These are phyloP conservation scores for Drosophila nasuta DNA, from an alignment of 1,140 invertebrate genomes.

Conservation along the genomic window DNA sequence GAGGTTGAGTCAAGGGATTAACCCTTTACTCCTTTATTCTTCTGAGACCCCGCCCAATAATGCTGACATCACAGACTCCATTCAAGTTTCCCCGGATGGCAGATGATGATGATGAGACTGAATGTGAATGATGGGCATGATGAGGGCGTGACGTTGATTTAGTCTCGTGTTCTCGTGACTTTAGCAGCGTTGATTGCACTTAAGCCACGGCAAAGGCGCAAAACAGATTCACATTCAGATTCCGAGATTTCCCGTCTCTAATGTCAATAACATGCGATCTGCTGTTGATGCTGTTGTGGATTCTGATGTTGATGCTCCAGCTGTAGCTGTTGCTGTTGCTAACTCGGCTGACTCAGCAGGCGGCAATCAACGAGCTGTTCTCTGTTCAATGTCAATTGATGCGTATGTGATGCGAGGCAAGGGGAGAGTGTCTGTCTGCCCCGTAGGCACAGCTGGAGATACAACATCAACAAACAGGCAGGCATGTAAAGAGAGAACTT, in stretches of 20 bases:
- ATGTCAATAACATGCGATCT: slow-evolving; percentile 68
- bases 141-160: slow-evolving; percentile 44
- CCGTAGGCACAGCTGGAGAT: slow-evolving; percentile 29
- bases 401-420: slow-evolving; percentile 5
- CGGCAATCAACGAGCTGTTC: slow-evolving; percentile 62
- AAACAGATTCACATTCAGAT: slow-evolving; percentile 30
- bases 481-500: neutral
- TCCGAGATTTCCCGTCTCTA: slow-evolving; percentile 28
- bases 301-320: slow-evolving; percentile 7
- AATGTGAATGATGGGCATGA: slow-evolving; percentile 24
- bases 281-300: slow-evolving; percentile 30
- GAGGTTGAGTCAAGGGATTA: slow-evolving; percentile 12
- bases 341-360: slow-evolving; percentile 76
- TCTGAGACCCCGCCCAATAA: neutral
- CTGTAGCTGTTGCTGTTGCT: slow-evolving; percentile 37
- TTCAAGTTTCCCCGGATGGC: slow-evolving; percentile 19
- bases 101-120: slow-evolving; percentile 13
- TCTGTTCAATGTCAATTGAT: slow-evolving; percentile 56
- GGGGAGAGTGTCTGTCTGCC: slow-evolving; percentile 16
- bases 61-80: slow-evolving; percentile 41
- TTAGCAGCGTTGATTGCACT: slow-evolving; percentile 65
- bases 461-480: slow-evolving; percentile 22
- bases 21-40: neutral
- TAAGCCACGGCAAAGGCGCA: slow-evolving; percentile 51
- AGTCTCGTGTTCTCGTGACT: slow-evolving; percentile 9